Evolutionary conservation across 2,113 vertebrate genomes (phyloP), one percentile per base, ranked within the genome.

Genomic region (Labrus mixtus): DNA sequence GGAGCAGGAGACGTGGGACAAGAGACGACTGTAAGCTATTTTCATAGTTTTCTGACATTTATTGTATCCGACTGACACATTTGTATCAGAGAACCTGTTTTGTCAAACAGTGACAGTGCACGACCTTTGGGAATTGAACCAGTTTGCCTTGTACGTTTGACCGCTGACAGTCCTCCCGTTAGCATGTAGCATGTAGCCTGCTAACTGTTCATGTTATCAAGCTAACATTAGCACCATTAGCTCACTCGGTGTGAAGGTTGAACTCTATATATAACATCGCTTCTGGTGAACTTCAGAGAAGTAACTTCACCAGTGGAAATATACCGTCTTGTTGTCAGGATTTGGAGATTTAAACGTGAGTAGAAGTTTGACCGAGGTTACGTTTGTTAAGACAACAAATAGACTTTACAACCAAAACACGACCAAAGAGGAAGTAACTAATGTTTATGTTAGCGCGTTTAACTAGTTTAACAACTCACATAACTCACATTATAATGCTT

Each of bases 151-250:
- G 66, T 65, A 43, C 66, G 17, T 88, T 89, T 91, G 89, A 92
- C 91, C 89, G 90, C 82, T 89, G 80, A 68, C 78, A 11, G 65
- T 89, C 89, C 86, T 90, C 68, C 74, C 43, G 73, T 85, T 86
- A 89, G 82, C 86, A n/a, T 39, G 54, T 76, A 73, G 82, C 75
- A 53, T 45, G 41, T 84, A 80, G 64, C 66, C 65, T 55, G 79
- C 66, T 90, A 87, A 19, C 29, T 22, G 83, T 77, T 84, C 84
- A 56, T 10, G 20, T 17, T 76, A 29, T 6, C 20, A 8, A 65
- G 77, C 77, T 83, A 85, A 9, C 15, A 3, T 62, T 76, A 64
- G 73, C 80, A 23, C 19, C 8, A 23, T 13, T 58, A 50, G 43
- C 46, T 68, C 10, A 41, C 11, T 3, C 19, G 4, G 25, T 25